Conservation (phyloP, 2,797 vertebrate genomes). For the Champsocephalus esox region DNA sequence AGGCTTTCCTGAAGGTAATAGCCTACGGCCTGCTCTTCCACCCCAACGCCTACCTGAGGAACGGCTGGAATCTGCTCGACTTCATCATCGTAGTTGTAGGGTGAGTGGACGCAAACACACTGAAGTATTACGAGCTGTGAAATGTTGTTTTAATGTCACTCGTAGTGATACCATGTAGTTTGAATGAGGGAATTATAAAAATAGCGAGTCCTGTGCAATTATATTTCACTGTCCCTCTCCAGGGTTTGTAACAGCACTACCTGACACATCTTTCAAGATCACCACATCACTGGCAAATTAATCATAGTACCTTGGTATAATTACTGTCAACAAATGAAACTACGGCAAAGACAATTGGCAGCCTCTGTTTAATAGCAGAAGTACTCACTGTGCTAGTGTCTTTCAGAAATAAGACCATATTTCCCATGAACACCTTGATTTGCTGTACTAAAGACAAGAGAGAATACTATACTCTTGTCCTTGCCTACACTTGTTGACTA, state of each 20-base stretch:
- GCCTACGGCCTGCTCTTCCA: constrained; percentile 99
- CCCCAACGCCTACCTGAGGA: constrained; percentile 98
- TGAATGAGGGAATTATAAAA: not conserved
- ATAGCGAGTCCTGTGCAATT: not conserved
- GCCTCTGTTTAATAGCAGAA: constrained; percentile 31
- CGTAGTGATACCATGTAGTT: not conserved
- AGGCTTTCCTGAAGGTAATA: constrained; percentile 99
- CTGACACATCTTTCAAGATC: constrained; percentile 37
- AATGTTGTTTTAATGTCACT: not conserved
- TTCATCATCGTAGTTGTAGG: constrained; percentile 99
- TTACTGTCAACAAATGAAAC: constrained; percentile 59
- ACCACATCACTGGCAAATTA: constrained; percentile 36
- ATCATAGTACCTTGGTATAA: constrained; percentile 35
- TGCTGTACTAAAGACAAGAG: not conserved
- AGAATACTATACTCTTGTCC: not conserved
- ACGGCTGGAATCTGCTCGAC: constrained; percentile 99
- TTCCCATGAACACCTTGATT: constrained; percentile 14
- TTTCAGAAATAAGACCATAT: constrained; percentile 16
- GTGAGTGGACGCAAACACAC: constrained; percentile 84
- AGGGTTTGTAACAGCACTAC: constrained; percentile 23
- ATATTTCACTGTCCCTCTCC: constrained; percentile 4
- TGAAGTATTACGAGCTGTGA: not conserved
- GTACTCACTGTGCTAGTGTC: not conserved
- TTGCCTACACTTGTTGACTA: not conserved
- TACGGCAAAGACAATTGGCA: constrained; percentile 47